These are phyloP conservation scores for Antedon mediterranea DNA, from an alignment of 53 echinoderm and acorn worm species.

Conservation along the genomic window DNA sequence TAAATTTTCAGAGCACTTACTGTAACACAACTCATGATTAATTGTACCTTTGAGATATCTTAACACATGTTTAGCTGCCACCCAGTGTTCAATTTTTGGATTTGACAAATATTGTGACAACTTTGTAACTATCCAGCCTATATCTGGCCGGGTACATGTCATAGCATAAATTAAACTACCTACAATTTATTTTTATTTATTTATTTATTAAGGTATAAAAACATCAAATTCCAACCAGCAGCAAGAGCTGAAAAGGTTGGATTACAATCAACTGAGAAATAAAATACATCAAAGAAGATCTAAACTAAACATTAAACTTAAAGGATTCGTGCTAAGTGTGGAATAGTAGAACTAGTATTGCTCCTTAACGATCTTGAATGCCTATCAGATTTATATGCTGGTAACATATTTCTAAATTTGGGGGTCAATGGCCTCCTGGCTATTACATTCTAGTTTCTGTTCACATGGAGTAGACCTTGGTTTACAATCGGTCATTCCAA, in stretches of 20 bases:
- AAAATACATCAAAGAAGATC: no score
- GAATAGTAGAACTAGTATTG: no score
- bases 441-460: background rate
- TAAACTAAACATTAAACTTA: no score
- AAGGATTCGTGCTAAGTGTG: no score
- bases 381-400: no score
- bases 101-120: slow-evolving; percentile 15
- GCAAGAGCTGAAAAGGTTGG: no score
- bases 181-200: no score
- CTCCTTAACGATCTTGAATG: no score
- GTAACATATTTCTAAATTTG: no score
- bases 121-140: slow-evolving; percentile 12
- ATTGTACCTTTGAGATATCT: slow-evolving; percentile 19
- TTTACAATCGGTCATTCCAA: slow-evolving; percentile 10
- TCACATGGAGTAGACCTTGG: slow-evolving; percentile 6
- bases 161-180: slow-evolving; percentile 23
- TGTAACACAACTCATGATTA: slow-evolving; percentile 20
- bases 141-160: slow-evolving; percentile 12
- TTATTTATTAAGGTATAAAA: no score
- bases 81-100: slow-evolving; percentile 4
- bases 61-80: slow-evolving; percentile 17
- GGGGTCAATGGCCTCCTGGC: background rate
- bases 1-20: background rate
- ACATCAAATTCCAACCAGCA: no score
- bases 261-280: no score